A percentile compares a stretch with the other conserved stretches of the same genome.
These are phyloP conservation scores for Myiozetetes cayanensis DNA, from an alignment of 2,113 vertebrate species.

Conservation along the genomic window DNA sequence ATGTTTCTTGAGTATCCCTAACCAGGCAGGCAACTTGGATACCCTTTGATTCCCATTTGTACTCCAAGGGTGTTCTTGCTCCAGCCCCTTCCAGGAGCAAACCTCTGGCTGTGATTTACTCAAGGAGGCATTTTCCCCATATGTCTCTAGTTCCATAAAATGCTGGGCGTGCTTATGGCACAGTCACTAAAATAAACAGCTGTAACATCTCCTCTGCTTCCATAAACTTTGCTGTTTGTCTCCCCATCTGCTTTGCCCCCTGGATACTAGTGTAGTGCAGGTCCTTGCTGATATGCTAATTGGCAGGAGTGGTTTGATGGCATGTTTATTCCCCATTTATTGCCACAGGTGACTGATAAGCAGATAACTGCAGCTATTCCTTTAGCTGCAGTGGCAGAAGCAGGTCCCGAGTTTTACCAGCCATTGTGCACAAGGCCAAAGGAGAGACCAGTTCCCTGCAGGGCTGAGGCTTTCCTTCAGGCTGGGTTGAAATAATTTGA, in stretches of 20 bases:
- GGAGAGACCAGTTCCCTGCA: neutral
- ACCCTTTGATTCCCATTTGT: neutral
- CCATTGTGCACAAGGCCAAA: neutral
- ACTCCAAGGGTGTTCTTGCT: neutral
- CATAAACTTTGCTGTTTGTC: neutral
- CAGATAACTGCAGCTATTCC: neutral
- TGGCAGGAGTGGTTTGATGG: neutral
- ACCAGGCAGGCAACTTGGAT: neutral
- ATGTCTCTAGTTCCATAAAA: neutral
- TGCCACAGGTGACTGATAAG: neutral
- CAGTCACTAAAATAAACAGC: neutral
- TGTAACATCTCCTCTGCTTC: neutral
- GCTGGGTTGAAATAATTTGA: neutral
- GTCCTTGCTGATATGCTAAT: conserved; percentile 9
- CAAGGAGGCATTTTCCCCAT: neutral
- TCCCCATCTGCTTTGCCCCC: neutral
- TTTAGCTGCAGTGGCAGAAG: neutral
- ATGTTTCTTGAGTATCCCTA: neutral
- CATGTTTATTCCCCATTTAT: neutral
- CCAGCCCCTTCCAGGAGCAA: neutral
- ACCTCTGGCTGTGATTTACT: neutral
- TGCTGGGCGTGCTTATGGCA: neutral
- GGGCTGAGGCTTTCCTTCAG: neutral
- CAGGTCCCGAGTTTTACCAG: neutral
- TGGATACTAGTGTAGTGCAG: neutral